Evolutionary conservation across 2,113 vertebrate genomes (phyloP).

Genomic region (Hepsetus odoe): DNA sequence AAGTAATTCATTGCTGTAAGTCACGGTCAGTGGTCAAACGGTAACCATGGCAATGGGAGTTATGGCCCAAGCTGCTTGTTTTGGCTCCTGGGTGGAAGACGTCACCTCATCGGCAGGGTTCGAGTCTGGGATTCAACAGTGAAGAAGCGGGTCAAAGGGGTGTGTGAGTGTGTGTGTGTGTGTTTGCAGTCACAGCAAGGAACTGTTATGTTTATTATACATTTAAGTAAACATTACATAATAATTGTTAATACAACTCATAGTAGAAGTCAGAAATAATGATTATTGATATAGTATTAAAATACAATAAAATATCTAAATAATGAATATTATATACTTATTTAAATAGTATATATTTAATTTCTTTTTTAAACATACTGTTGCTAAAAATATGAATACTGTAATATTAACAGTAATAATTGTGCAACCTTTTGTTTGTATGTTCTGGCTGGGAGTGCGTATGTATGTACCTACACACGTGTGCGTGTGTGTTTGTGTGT

Average conservation of each 20-base stretch:
- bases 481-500: constrained; percentile 22
- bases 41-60: constrained; percentile 79
- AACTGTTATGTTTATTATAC: too few species aligned
- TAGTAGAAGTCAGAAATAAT: too few species aligned
- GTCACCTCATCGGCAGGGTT: constrained; percentile 71
- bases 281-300: too few species aligned
- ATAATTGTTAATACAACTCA: too few species aligned
- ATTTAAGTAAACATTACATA: too few species aligned
- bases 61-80: constrained; percentile 82
- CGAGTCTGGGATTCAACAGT: constrained; percentile 45
- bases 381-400: too few species aligned
- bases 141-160: constrained; percentile 8
- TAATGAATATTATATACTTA: too few species aligned
- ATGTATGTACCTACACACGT: constrained; percentile 31
- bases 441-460: constrained; percentile 8
- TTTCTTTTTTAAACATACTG: too few species aligned
- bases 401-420: too few species aligned
- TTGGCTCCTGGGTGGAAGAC: constrained; percentile 77
- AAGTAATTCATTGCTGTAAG: constrained; percentile 72
- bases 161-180: constrained; percentile 40
- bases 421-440: too few species aligned
- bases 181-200: not conserved
- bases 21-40: constrained; percentile 71
- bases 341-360: too few species aligned
- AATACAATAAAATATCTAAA: too few species aligned